Evolutionary conservation across 2,888 invertebrate genomes (phyloP), one percentile per base, ranked within the genome.

Genomic region (Eupithecia dodoneata): DNA sequence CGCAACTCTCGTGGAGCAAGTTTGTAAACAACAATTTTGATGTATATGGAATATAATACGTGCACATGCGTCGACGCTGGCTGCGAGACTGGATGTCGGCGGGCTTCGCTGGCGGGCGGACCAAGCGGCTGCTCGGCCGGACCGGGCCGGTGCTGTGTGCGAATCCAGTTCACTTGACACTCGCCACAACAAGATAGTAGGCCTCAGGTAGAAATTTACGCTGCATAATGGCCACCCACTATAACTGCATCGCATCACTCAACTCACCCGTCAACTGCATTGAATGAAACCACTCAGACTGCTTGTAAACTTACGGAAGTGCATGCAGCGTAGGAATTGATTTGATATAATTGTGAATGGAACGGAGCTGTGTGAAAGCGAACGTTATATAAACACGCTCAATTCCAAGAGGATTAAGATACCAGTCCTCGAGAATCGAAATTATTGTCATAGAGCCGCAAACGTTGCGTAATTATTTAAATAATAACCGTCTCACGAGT

Each of bases 141-240:
- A 80, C 78, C 76, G 83, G 76, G 80, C 78, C 76, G 65, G 72
- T 76, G 82, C 82, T 81, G 81, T 87, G 85, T 87, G 91, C 90
- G 87, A 92, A 93, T 91, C 89, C 88, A 90, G 92, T 91, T 91
- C 90, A 90, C 86, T 87, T 85, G 86, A 86, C 85, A 87, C 85
- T 81, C 80, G 76, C 78, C 81, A 81, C 55, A 59, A 71, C 70
- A 44, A 59, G 81, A 81, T 81, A 81, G 76, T 79, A 78, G 82
- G 80, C 81, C 81, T 82, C 82, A 82, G 81, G 82, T 81, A 82
- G 76, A 83, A 83, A 81, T 82, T 72, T 81, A 83, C 59, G 78
- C 81, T 80, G 84, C 83, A 79, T 80, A 78, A 79, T 77, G 85
- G 69, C 87, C 87, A 86, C 87, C 87, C 85, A 87, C 85, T 80